A percentile compares a stretch with the other conserved stretches of the same genome.
Evolutionary conservation across 2,888 invertebrate genomes (phyloP).

Genomic region (Napeogenes inachia): DNA sequence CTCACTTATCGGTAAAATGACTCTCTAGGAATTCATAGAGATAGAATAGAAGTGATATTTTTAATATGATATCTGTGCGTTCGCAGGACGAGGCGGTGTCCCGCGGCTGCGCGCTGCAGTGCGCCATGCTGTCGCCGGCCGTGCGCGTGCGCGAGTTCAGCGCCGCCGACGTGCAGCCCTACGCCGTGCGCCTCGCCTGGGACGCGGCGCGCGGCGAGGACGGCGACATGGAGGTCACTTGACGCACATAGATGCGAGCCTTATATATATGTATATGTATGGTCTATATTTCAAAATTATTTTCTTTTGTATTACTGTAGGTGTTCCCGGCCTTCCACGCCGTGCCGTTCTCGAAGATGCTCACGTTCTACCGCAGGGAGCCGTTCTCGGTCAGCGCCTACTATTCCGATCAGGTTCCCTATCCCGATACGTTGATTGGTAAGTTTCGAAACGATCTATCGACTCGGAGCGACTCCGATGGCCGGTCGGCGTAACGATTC

Average conservation of each 20-base stretch:
- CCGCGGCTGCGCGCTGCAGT: constrained; percentile 96
- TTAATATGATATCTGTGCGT: neutral
- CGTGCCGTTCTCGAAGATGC: constrained; percentile 95
- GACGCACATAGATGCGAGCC: too few species aligned
- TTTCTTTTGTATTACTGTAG: constrained; percentile 42
- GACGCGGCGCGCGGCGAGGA: constrained; percentile 81
- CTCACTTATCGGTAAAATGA: too few species aligned
- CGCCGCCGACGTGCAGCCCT: constrained; percentile 94
- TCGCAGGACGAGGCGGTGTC: constrained; percentile 95
- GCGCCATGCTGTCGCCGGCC: constrained; percentile 98
- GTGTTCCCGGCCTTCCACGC: constrained; percentile 92
- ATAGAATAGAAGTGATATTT: too few species aligned
- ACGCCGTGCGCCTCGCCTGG: constrained; percentile 91
- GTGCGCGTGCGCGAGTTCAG: constrained; percentile 97
- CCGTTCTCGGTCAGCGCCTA: constrained; percentile 92
- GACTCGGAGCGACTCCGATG: too few species aligned
- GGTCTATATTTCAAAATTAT: neutral
- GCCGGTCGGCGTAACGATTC: too few species aligned
- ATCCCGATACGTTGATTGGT: constrained; percentile 88
- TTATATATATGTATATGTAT: too few species aligned
- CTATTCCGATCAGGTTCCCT: constrained; percentile 86
- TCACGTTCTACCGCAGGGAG: constrained; percentile 93
- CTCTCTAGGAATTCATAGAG: too few species aligned
- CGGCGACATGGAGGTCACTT: constrained; percentile 87
- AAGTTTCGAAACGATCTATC: constrained; percentile 44